Evolutionary conservation across 2,113 vertebrate genomes (phyloP).

Genomic region (Vanacampus margaritifer): DNA sequence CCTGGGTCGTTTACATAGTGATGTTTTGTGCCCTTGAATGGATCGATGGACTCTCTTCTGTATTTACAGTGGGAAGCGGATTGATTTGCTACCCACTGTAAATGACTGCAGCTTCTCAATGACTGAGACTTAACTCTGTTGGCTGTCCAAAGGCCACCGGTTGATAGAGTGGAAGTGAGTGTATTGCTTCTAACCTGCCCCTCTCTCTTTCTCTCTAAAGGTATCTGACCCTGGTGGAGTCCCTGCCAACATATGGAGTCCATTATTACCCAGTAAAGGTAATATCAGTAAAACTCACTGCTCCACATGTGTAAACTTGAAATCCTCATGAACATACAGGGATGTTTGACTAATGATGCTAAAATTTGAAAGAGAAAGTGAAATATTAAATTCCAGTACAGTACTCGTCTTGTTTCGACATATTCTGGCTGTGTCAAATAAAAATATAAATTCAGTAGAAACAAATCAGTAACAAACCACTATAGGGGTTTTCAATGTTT

Average conservation of each 20-base stretch:
- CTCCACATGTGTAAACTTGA: neutral
- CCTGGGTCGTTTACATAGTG: constrained; percentile 27
- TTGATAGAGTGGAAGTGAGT: constrained; percentile 42
- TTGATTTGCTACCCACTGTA: constrained; percentile 46
- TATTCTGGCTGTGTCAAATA: neutral
- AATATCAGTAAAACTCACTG: constrained; percentile 32
- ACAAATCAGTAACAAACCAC: too few species aligned
- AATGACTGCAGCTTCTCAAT: constrained; percentile 48
- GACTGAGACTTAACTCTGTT: constrained; percentile 39
- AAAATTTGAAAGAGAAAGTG: neutral
- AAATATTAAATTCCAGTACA: neutral
- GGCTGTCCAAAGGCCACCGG: constrained; percentile 24
- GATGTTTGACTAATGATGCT: neutral
- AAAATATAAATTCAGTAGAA: neutral
- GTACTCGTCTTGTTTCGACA: neutral
- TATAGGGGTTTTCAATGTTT: too few species aligned
- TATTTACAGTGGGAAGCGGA: constrained; percentile 43
- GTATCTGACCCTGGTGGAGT: constrained; percentile 94
- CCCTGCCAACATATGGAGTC: constrained; percentile 92
- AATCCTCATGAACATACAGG: neutral
- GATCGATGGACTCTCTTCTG: constrained; percentile 54
- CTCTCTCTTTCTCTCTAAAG: constrained; percentile 64
- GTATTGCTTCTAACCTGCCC: constrained; percentile 38
- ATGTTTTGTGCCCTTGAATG: constrained; percentile 63
- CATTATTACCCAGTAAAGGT: constrained; percentile 99